Conservation (phyloP, 2,888 invertebrate genomes). For the Stenolophus ochropezus region DNA sequence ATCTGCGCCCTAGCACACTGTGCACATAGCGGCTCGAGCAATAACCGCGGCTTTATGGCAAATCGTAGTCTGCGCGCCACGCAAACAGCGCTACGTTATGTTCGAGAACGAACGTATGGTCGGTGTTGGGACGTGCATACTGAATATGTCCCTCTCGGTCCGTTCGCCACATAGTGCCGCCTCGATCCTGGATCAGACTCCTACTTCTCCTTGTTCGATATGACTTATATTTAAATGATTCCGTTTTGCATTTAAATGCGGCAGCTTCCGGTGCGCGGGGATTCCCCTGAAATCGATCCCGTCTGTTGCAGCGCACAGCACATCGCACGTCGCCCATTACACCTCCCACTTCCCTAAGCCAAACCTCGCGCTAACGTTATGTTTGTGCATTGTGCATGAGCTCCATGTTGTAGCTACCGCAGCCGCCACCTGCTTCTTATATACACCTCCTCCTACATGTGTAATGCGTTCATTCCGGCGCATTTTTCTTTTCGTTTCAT, state of each 20-base stretch:
- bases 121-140: slow-evolving; percentile 52
- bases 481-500: slow-evolving; percentile 2
- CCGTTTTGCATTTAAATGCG: slow-evolving; percentile 71
- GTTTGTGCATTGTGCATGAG: slow-evolving; percentile 32
- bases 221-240: slow-evolving; percentile 70
- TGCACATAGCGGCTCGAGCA: slow-evolving; percentile 49
- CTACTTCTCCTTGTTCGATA: slow-evolving; percentile 67
- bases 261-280: slow-evolving; percentile 68
- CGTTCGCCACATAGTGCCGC: slow-evolving; percentile 19
- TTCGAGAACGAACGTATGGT: slow-evolving; percentile 57
- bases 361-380: slow-evolving; percentile 10
- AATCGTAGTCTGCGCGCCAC: slow-evolving; percentile 58
- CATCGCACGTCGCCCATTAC: slow-evolving; percentile 26
- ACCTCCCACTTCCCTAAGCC: background rate
- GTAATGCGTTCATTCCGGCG: background rate
- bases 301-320: slow-evolving; percentile 45
- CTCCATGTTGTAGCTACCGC: background rate
- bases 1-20: slow-evolving; percentile 54
- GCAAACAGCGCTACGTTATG: slow-evolving; percentile 57
- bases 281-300: slow-evolving; percentile 56
- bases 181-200: background rate
- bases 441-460: background rate
- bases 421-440: slow-evolving; percentile 31
- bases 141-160: slow-evolving; percentile 38
- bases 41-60: slow-evolving; percentile 60